phyloP scores from a whole-genome alignment of 2,888 invertebrate genomes.

The Crossocerus cetratus region DNA sequence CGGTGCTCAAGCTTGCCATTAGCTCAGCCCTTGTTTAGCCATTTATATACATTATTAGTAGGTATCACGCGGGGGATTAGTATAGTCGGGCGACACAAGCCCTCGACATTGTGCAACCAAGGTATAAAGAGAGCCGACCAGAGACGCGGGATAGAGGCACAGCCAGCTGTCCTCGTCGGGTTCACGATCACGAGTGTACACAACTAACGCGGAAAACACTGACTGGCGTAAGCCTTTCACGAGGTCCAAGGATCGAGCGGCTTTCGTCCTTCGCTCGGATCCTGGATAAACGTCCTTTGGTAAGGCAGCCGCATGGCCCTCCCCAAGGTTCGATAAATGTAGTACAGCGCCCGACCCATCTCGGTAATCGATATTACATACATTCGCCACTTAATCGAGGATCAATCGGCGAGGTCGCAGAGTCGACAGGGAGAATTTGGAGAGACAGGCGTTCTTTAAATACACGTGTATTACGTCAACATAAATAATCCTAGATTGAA shows the following conservation, averaged over 20 bases:
- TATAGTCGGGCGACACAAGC: not conserved
- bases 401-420: too few species aligned
- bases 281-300: conserved; percentile 9
- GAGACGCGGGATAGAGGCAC: conserved; percentile 2
- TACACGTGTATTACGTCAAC: not conserved
- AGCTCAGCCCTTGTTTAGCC: too few species aligned
- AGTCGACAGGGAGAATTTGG: too few species aligned
- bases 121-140: not conserved
- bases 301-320: not conserved
- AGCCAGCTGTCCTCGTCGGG: conserved; percentile 30
- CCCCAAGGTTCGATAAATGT: too few species aligned
- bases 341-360: too few species aligned
- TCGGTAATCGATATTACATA: too few species aligned
- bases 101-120: conserved; percentile 12
- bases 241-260: conserved; percentile 35
- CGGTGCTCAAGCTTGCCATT: too few species aligned
- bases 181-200: conserved; percentile 36
- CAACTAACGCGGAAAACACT: conserved; percentile 4
- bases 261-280: conserved; percentile 29
- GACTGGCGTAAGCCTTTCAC: conserved; percentile 7
- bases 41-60: too few species aligned
- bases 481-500: not conserved
- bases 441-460: not conserved
- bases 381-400: too few species aligned
- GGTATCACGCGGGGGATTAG: not conserved